Percentiles rank a stretch among this genome's conserved stretches.
Evolutionary conservation across 1,140 invertebrate species (phyloP).

Genomic region (Bemisia tabaci): DNA sequence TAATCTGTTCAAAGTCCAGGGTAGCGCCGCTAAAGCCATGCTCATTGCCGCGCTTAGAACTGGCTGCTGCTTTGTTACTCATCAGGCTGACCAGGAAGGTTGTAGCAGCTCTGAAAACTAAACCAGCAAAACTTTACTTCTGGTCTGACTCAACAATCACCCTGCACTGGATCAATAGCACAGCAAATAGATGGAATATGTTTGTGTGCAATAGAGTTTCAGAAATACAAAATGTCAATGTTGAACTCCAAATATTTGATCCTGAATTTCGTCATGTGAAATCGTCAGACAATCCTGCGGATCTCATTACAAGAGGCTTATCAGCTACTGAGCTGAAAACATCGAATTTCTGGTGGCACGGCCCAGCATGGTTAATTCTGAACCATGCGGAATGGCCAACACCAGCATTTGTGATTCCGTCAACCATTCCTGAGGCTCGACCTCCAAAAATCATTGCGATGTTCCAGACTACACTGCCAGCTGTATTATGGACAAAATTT

Average conservation of each 20-base stretch:
- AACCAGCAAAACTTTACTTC: conserved; percentile 6
- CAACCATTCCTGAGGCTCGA: background rate
- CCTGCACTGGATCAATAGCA: conserved; percentile 18
- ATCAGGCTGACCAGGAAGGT: conserved; percentile 13
- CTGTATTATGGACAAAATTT: background rate
- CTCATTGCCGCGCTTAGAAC: conserved; percentile 29
- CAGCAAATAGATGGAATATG: conserved; percentile 15
- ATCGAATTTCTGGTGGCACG: background rate
- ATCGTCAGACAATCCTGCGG: conserved; percentile 16
- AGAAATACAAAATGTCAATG: background rate
- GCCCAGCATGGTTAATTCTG: background rate
- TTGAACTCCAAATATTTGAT: no score
- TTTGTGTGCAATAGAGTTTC: conserved; percentile 20
- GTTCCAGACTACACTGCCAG: background rate
- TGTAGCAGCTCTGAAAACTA: conserved; percentile 2
- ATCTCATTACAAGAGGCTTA: conserved; percentile 15
- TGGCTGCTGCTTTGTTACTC: conserved; percentile 27
- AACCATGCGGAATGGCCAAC: background rate
- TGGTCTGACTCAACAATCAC: conserved; percentile 21
- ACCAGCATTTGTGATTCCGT: background rate
- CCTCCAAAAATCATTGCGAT: background rate
- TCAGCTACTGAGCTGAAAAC: conserved; percentile 6
- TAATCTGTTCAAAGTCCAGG: conserved; percentile 25
- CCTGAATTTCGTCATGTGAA: no score
- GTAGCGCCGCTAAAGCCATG: conserved; percentile 26